Evolutionary conservation across 2,888 invertebrate species (phyloP).

Genomic region (Uloborus plumipes): DNA sequence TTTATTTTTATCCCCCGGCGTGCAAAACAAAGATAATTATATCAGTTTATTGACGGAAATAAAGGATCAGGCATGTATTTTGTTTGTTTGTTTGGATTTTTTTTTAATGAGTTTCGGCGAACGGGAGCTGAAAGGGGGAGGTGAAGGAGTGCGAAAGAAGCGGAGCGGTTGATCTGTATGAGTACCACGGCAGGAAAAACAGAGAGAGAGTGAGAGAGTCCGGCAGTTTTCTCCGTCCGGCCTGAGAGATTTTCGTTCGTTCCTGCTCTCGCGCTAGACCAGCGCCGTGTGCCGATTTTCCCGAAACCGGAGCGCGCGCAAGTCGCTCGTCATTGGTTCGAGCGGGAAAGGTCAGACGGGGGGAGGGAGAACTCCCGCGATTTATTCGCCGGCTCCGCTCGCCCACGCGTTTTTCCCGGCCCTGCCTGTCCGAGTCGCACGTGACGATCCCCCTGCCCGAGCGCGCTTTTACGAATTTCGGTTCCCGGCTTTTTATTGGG

Average conservation of each 20-base stretch:
- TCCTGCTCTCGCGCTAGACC: slow-evolving; percentile 52
- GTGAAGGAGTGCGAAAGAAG: neutral
- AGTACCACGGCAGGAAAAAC: neutral
- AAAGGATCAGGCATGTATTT: too few relatives aligned
- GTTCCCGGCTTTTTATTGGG: slow-evolving; percentile 1
- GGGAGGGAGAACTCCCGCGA: slow-evolving; percentile 7
- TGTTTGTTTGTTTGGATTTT: too few relatives aligned
- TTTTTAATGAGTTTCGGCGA: too few relatives aligned
- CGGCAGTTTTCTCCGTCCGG: slow-evolving; percentile 27
- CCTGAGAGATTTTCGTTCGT: slow-evolving; percentile 31
- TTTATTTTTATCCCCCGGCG: neutral
- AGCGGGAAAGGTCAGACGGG: slow-evolving; percentile 45
- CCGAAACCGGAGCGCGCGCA: slow-evolving; percentile 45
- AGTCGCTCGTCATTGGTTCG: slow-evolving; percentile 50
- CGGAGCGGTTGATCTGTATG: slow-evolving; percentile 1
- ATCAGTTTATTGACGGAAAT: too few relatives aligned
- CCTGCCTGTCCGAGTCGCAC: slow-evolving; percentile 22
- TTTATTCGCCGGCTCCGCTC: slow-evolving; percentile 43
- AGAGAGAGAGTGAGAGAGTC: slow-evolving; percentile 20
- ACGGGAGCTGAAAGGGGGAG: neutral
- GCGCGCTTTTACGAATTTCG: neutral
- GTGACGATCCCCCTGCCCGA: neutral
- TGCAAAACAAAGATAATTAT: too few relatives aligned
- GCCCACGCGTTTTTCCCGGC: slow-evolving; percentile 52
- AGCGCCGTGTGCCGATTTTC: slow-evolving; percentile 46